phyloP scores from a whole-genome alignment of 2,797 vertebrate species.

The Phalloptychus januarius region DNA sequence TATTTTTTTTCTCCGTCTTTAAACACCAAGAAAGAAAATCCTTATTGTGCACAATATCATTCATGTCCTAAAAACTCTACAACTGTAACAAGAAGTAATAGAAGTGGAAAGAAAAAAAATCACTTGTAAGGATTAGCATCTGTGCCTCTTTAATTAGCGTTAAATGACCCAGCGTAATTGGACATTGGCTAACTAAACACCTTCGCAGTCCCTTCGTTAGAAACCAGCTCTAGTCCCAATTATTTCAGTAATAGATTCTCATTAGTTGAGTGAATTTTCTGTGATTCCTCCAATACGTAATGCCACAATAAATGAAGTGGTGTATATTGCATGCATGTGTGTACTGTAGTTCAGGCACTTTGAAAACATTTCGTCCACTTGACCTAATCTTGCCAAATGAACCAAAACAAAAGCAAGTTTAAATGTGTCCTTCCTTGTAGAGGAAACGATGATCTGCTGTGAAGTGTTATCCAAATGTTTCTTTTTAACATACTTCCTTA shows the following conservation, averaged over 20 bases:
- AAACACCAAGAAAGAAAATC: neutral
- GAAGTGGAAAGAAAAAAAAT: neutral
- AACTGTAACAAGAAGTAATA: neutral
- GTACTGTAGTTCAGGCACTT: neutral
- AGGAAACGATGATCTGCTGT: neutral
- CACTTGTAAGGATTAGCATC: constrained; percentile 58
- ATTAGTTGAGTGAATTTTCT: neutral
- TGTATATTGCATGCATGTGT: neutral
- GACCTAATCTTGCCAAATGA: neutral
- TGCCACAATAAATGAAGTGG: neutral
- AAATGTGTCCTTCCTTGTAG: neutral
- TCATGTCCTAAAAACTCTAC: no score
- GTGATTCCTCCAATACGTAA: neutral
- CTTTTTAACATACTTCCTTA: neutral
- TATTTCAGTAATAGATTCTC: neutral
- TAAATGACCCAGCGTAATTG: constrained; percentile 68
- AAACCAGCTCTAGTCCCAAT: constrained; percentile 44
- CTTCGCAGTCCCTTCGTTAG: constrained; percentile 6
- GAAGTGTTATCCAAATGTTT: neutral
- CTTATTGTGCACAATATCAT: neutral
- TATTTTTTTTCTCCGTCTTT: neutral
- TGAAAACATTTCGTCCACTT: neutral
- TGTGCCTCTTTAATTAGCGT: constrained; percentile 65
- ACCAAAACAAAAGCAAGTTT: neutral
- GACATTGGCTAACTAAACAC: constrained; percentile 65